Percentiles rank a stretch among this genome's conserved stretches.
Conservation (phyloP, 2,888 invertebrate genomes). For the Pachycephus smyrnensis region DNA sequence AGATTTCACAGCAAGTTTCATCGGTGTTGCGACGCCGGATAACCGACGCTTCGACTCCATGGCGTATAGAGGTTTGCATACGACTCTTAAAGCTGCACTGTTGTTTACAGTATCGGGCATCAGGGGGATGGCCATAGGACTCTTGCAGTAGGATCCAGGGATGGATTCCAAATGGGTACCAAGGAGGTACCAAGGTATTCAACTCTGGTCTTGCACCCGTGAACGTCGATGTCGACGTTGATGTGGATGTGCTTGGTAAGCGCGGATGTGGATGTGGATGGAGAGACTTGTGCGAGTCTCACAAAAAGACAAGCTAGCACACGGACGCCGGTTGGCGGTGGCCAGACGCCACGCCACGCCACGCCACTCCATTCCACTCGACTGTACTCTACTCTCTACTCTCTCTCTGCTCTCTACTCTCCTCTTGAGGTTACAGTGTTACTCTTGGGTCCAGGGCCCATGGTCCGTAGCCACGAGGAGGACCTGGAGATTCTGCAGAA, state of each 20-base stretch:
- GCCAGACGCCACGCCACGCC: conserved; percentile 35
- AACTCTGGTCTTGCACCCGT: conserved; percentile 33
- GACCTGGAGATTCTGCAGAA: conserved; percentile 18
- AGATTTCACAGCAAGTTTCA: background rate
- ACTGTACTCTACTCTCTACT: conserved; percentile 1
- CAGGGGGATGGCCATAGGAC: conserved; percentile 16
- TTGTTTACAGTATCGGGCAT: conserved; percentile 43
- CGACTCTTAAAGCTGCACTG: conserved; percentile 28
- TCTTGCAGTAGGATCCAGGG: conserved; percentile 15
- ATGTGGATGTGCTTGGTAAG: conserved; percentile 29
- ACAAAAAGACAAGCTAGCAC: conserved; percentile 35
- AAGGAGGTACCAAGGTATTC: conserved; percentile 26
- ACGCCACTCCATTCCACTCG: conserved; percentile 20
- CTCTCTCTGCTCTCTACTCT: background rate
- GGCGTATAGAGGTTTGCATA: conserved; percentile 30
- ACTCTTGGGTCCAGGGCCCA: conserved; percentile 16
- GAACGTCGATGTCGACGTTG: conserved; percentile 43
- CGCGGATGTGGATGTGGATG: conserved; percentile 13
- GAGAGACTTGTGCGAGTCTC: conserved; percentile 31
- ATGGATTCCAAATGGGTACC: conserved; percentile 13
- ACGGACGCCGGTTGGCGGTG: conserved; percentile 32
- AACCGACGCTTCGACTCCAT: background rate
- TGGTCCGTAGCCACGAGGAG: conserved; percentile 15
- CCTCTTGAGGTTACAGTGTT: conserved; percentile 11
- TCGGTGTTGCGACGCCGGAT: background rate